These are phyloP conservation scores for Stegostoma tigrinum DNA, from an alignment of 2,113 vertebrate genomes.

Conservation along the genomic window DNA sequence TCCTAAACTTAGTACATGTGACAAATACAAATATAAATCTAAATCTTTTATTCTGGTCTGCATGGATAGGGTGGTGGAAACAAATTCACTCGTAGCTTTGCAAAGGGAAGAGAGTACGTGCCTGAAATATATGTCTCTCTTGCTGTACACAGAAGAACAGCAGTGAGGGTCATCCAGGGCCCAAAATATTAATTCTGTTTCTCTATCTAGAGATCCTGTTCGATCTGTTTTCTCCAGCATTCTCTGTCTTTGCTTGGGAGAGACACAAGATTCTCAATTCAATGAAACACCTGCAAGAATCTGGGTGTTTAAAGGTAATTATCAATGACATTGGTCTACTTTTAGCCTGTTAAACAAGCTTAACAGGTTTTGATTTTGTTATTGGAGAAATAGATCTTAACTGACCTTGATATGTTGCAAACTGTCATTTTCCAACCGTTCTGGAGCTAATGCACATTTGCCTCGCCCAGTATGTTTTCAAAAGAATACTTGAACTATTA, in stretches of 20 bases:
- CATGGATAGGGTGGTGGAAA: too few species aligned
- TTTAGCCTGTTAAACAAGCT: background rate
- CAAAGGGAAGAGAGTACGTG: background rate
- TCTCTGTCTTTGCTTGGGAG: too few species aligned
- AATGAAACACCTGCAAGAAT: background rate
- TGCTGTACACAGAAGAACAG: background rate
- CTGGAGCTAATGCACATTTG: background rate
- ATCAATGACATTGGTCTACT: background rate
- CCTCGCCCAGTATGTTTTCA: background rate
- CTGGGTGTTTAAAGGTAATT: background rate
- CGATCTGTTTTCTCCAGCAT: too few species aligned
- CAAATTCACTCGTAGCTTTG: too few species aligned
- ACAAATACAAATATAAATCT: too few species aligned
- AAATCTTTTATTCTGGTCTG: too few species aligned
- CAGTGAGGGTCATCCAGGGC: background rate
- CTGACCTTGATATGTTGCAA: background rate
- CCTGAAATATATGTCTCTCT: background rate
- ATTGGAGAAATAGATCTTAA: background rate
- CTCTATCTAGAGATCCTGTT: too few species aligned
- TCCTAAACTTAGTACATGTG: too few species aligned
- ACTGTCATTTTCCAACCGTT: background rate
- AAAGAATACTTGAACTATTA: background rate
- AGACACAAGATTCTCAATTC: background rate
- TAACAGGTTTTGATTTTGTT: background rate
- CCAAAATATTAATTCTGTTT: too few species aligned